Percentiles rank a stretch among this genome's conserved stretches.
These are phyloP conservation scores for Hemichromis elongatus DNA, from an alignment of 2,113 vertebrate genomes.

Conservation along the genomic window DNA sequence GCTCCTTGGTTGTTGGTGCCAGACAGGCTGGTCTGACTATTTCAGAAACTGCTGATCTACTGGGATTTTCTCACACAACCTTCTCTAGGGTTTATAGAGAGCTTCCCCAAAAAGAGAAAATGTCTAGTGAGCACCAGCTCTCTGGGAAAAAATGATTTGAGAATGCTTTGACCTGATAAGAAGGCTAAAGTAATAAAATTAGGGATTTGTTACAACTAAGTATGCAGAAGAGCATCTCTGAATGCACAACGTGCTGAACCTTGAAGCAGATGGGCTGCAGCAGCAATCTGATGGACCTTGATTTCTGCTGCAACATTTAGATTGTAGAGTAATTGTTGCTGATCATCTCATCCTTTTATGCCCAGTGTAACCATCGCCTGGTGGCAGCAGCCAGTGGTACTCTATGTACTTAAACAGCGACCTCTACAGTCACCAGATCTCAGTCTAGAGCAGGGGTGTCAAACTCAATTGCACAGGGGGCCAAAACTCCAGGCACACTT, in stretches of 20 bases:
- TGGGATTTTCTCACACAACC: not conserved
- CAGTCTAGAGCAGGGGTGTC: not conserved
- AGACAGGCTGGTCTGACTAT: not conserved
- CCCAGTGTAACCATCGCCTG: not conserved
- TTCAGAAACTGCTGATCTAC: not conserved
- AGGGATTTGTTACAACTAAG: fast-evolving
- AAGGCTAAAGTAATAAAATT: not conserved
- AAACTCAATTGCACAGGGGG: no score
- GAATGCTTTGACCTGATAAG: no score
- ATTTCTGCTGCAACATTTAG: not conserved
- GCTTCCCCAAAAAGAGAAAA: not conserved
- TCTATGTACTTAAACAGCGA: not conserved
- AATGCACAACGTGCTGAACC: not conserved
- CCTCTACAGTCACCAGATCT: not conserved
- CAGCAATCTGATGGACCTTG: not conserved
- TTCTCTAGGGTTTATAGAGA: not conserved
- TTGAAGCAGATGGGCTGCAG: not conserved
- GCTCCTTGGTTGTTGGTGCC: not conserved
- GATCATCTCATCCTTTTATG: not conserved
- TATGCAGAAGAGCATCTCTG: not conserved
- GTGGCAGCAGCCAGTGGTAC: not conserved
- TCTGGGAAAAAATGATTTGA: not conserved
- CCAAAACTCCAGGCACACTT: no score
- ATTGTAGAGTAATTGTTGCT: not conserved
- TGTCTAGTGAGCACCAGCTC: not conserved